phyloP scores from a whole-genome alignment of 2,113 vertebrate genomes.

The Cynopterus brachyotis region DNA sequence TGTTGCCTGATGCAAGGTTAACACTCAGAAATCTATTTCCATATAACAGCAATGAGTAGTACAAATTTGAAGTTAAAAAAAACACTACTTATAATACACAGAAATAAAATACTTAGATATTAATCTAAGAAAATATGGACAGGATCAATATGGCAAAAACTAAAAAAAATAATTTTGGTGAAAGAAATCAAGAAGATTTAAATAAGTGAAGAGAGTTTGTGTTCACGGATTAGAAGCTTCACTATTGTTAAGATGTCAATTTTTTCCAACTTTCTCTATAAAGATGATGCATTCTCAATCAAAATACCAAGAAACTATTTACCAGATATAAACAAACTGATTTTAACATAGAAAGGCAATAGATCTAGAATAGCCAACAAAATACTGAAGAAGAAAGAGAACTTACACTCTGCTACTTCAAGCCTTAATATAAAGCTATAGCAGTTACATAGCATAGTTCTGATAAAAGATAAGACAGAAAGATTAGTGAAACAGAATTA shows the following conservation, averaged over 20 bases:
- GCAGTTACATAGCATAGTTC: neutral
- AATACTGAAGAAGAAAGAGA: neutral
- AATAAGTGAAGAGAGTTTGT: neutral
- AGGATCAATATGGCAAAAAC: neutral
- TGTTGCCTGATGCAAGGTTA: neutral
- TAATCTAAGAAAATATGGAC: neutral
- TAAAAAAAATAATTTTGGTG: neutral
- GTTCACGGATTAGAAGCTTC: neutral
- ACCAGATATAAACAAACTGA: neutral
- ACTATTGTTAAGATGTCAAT: neutral
- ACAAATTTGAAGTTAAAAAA: neutral
- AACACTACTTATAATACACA: neutral
- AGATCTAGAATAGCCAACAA: neutral
- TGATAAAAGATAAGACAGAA: neutral
- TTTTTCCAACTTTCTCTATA: neutral
- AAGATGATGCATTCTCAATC: neutral
- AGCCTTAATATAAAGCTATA: neutral
- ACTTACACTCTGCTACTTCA: neutral
- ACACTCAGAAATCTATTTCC: neutral
- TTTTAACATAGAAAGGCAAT: neutral
- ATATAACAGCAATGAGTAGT: neutral
- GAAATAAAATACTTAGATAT: neutral
- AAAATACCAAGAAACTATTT: neutral
- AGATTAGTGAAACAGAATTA: neutral
- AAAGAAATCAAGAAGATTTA: neutral